phyloP scores from a whole-genome alignment of 92 coral and sea anemone genomes.

The Virgularia gustaviana region DNA sequence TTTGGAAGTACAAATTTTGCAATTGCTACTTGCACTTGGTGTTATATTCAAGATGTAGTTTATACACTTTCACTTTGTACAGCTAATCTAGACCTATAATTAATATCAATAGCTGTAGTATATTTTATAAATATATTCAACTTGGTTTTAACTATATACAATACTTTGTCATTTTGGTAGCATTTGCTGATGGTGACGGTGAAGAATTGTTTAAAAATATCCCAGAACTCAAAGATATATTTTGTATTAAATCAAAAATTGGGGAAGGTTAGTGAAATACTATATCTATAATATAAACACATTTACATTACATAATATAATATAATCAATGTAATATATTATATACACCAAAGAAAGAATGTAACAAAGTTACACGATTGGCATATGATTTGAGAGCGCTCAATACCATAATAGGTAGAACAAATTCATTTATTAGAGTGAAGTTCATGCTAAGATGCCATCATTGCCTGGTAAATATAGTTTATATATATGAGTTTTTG shows the following conservation, averaged over 20 bases:
- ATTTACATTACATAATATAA: too few relatives aligned
- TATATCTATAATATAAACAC: too few relatives aligned
- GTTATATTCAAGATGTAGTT: background rate
- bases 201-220: slow-evolving; percentile 78
- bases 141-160: background rate
- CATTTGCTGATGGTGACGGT: slow-evolving; percentile 81
- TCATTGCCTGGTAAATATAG: background rate
- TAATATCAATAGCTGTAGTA: background rate
- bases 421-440: too few relatives aligned
- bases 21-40: background rate
- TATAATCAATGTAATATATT: too few relatives aligned
- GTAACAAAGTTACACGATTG: too few relatives aligned
- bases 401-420: too few relatives aligned
- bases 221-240: slow-evolving; percentile 74
- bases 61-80: background rate
- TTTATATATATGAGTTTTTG: background rate
- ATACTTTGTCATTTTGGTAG: slow-evolving; percentile 19
- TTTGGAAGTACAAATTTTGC: too few relatives aligned
- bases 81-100: background rate
- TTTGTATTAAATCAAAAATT: slow-evolving; percentile 74
- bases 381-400: too few relatives aligned
- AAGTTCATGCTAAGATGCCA: background rate
- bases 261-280: slow-evolving; percentile 99
- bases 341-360: background rate
- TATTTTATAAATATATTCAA: background rate